A percentile compares a stretch with the other conserved stretches of the same genome.
These are phyloP conservation scores for Cyclophora punctaria DNA, from an alignment of 2,888 invertebrate species.

Conservation along the genomic window DNA sequence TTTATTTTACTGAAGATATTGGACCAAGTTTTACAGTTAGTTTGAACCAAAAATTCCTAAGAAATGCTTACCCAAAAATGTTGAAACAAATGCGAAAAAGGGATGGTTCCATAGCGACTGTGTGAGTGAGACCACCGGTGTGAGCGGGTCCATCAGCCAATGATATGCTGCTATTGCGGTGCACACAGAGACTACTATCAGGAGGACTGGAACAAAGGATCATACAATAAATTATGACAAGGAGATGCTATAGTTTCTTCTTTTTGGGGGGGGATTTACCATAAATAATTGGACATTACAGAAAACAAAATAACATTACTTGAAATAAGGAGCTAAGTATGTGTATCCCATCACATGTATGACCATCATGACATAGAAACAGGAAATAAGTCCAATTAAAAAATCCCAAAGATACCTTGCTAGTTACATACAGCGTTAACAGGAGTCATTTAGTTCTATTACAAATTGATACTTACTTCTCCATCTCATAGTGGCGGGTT, in stretches of 20 bases:
- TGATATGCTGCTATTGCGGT: conserved; percentile 96
- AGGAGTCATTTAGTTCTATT: too few relatives aligned
- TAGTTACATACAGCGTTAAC: too few relatives aligned
- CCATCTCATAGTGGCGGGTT: conserved; percentile 96
- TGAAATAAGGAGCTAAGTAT: too few relatives aligned
- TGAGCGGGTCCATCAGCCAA: conserved; percentile 95
- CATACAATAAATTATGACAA: too few relatives aligned
- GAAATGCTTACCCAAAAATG: conserved; percentile 80
- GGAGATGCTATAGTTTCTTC: too few relatives aligned
- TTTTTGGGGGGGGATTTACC: too few relatives aligned
- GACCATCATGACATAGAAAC: too few relatives aligned
- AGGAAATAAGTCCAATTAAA: too few relatives aligned
- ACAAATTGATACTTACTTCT: conserved; percentile 80
- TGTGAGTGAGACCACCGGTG: conserved; percentile 91
- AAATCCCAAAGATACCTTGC: too few relatives aligned
- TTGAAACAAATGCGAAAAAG: conserved; percentile 92
- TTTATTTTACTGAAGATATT: not conserved
- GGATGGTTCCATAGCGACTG: conserved; percentile 96
- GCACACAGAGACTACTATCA: conserved; percentile 90
- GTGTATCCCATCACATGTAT: too few relatives aligned
- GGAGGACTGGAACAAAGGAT: conserved; percentile 78
- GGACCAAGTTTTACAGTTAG: not conserved
- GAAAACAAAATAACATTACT: too few relatives aligned
- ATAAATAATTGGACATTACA: too few relatives aligned
- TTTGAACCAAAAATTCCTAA: not conserved